Conservation (phyloP, 2,113 vertebrate genomes). For the Isurus oxyrinchus region DNA sequence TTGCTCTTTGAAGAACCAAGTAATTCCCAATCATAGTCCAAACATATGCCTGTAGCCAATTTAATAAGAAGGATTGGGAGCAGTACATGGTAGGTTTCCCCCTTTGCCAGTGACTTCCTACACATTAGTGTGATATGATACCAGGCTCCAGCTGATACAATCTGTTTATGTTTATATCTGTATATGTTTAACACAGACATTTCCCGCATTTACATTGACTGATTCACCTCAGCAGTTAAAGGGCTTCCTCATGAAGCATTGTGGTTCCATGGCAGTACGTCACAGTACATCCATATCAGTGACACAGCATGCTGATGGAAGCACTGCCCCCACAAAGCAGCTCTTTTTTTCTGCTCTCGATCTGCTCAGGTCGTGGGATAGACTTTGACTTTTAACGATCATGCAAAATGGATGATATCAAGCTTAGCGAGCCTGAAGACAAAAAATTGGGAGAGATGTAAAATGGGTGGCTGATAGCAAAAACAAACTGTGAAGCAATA, state of each 20-base stretch:
- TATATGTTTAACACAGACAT: constrained; percentile 12
- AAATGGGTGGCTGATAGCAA: neutral
- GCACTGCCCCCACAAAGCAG: neutral
- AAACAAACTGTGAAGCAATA: neutral
- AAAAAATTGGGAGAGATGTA: neutral
- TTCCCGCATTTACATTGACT: neutral
- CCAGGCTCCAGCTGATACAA: neutral
- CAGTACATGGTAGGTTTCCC: neutral
- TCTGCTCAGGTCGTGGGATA: neutral
- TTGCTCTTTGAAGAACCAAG: neutral
- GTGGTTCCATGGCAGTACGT: neutral
- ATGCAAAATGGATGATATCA: neutral
- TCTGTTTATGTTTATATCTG: neutral
- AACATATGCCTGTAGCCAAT: neutral
- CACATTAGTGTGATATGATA: constrained; percentile 1
- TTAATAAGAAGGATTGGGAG: neutral
- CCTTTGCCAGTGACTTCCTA: constrained; percentile 1
- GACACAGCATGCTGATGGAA: neutral
- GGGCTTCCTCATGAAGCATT: too few species aligned
- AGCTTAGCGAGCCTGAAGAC: neutral
- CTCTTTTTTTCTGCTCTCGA: neutral
- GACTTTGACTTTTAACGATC: neutral
- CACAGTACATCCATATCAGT: neutral
- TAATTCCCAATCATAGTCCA: neutral
- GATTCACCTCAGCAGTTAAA: neutral